Base-by-base conservation (phyloP, 2,888 invertebrate species). In the Yponomeuta sedellus region DNA sequence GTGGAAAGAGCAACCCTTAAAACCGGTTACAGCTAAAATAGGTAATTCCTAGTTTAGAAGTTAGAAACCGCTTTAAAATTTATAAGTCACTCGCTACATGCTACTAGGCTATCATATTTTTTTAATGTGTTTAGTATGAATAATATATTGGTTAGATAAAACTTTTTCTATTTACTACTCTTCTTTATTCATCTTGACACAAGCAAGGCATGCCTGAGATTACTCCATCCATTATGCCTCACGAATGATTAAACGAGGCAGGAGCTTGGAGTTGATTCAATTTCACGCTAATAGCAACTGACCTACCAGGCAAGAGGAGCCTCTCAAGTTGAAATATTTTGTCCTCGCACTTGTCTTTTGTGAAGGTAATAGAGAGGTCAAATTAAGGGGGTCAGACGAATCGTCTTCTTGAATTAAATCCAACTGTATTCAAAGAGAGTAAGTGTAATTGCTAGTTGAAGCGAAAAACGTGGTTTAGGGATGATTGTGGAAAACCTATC, bases 171-270 rank as follows among this genome's bases (percentile, higher is more conserved):
- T n/a, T n/a, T n/a, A n/a, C n/a, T n/a, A n/a, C n/a, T n/a, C n/a
- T n/a, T n/a, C n/a, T n/a, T n/a, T n/a, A n/a, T 8, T 34, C 57
- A 20, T 57, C 28, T 12, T 57, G 56, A 64, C 56, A 56, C 28
- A 64, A 25, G 12, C 44, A 52, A 64, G 11, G 16, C 52, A 34
- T 34, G 20, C 12, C 5, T 25, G 2, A 52, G 64, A 52, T 64
- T 52, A 64, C 25, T 64, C 44, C 44, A 64, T 64, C 44, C 44
- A 64, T 64, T 52, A 52, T 64, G 20, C 12, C 64, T 64, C 52
- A 20, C 64, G 34, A 64, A 28, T 63, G 63, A 40, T 39, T 63
- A 40, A 40, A 22, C n/a, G 44, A 22, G 44, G 16, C 44, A 52
- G 16, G 1, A 52, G 12, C 44, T 12, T 16, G 44, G 34, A 62